Percentiles rank a stretch among this genome's conserved stretches.
Conservation (phyloP, 2,888 invertebrate species). For the Meiosimyza platycephala region DNA sequence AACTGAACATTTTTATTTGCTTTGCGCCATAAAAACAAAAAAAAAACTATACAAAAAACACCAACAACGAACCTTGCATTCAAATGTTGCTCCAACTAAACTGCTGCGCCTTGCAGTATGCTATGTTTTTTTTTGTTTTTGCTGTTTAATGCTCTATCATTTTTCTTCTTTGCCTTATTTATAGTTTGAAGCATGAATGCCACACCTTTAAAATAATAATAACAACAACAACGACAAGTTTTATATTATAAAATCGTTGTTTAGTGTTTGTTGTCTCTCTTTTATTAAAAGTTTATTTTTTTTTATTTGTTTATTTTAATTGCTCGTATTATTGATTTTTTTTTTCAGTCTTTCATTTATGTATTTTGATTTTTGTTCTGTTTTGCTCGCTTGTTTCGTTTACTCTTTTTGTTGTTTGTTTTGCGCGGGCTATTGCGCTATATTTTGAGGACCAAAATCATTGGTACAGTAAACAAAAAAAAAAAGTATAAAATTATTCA, state of each 20-base stretch:
- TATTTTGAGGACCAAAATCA: too few species aligned
- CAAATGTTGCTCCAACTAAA: conserved; percentile 1
- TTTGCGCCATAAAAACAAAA: background rate
- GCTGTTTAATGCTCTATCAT: background rate
- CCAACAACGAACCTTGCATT: conserved; percentile 1
- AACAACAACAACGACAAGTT: conserved; percentile 1
- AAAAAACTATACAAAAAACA: too few species aligned
- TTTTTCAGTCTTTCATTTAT: background rate
- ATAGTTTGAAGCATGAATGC: conserved; percentile 1
- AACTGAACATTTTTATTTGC: background rate
- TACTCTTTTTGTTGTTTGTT: conserved; percentile 37
- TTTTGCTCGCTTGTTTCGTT: conserved; percentile 37
- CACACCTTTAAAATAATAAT: conserved; percentile 20
- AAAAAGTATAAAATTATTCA: background rate
- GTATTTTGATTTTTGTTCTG: conserved; percentile 17
- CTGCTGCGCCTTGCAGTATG: conserved; percentile 16
- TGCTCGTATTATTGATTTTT: background rate
- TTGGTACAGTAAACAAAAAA: conserved; percentile 11
- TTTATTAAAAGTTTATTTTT: conserved; percentile 12
- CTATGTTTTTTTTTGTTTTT: conserved; percentile 5
- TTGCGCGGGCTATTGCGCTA: conserved; percentile 48
- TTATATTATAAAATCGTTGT: conserved; percentile 19
- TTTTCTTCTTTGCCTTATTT: background rate
- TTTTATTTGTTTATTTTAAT: background rate
- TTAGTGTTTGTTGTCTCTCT: background rate